Percentiles rank a stretch among this genome's conserved stretches.
Evolutionary conservation across 2,113 vertebrate species (phyloP).

Genomic region (Pseudorasbora parva): DNA sequence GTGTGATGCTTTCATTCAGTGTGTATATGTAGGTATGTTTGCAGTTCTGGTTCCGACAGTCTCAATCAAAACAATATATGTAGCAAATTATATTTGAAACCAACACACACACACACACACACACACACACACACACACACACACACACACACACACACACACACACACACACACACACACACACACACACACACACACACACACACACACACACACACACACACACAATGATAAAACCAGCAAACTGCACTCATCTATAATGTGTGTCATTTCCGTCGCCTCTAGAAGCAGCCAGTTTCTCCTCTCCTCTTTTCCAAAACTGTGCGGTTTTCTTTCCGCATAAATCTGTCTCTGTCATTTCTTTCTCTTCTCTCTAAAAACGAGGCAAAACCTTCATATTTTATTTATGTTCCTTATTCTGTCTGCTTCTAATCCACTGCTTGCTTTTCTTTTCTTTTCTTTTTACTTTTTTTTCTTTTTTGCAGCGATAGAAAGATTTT

Average conservation of each 20-base stretch:
- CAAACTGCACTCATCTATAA: background rate
- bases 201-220: constrained; percentile 8
- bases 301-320: background rate
- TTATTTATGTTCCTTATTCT: constrained; percentile 63
- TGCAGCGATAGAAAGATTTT: constrained; percentile 50
- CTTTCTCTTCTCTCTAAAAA: constrained; percentile 28
- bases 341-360: background rate
- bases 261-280: background rate
- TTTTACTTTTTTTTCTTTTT: background rate
- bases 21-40: constrained; percentile 1
- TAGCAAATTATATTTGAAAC: background rate
- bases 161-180: background rate
- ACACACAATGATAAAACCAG: background rate
- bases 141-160: background rate
- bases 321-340: background rate
- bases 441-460: constrained; percentile 45
- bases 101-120: background rate
- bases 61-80: background rate
- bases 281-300: background rate
- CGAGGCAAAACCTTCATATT: constrained; percentile 59
- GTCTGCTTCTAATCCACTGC: constrained; percentile 56
- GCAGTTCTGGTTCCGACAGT: background rate
- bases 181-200: no score
- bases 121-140: background rate
- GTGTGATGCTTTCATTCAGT: background rate